Percentiles rank a stretch among this genome's conserved stretches.
Conservation (phyloP, 2,113 vertebrate genomes). For the Bombycilla garrulus region DNA sequence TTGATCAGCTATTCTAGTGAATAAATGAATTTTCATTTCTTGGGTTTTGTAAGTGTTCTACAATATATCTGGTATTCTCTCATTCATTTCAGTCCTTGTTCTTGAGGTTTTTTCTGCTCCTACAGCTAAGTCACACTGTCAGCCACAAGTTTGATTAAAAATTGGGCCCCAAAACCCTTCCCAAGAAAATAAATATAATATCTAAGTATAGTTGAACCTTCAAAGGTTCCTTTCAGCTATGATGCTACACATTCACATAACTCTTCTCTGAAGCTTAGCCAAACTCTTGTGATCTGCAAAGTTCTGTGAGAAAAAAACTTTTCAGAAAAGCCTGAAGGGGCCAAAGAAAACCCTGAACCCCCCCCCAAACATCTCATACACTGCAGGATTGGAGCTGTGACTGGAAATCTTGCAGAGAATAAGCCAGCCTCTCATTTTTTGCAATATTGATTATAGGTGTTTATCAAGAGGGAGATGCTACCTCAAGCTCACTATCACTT, state of each 20-base stretch:
- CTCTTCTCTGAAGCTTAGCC: not conserved
- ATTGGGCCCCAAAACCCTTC: not conserved
- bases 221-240: not conserved
- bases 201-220: not conserved
- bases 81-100: not conserved
- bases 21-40: not conserved
- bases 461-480: not conserved
- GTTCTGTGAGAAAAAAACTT: not conserved
- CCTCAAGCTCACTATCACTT: not conserved
- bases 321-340: not conserved
- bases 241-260: not conserved
- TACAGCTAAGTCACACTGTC: not conserved
- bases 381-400: not conserved
- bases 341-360: rapidly evolving
- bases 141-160: not conserved
- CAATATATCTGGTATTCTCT: not conserved
- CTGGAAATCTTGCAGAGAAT: not conserved
- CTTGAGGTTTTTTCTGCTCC: not conserved
- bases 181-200: not conserved
- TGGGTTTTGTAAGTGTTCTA: not conserved
- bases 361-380: not conserved
- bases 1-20: not conserved
- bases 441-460: not conserved
- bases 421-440: not conserved
- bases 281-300: not conserved